Evolutionary conservation across 2,888 invertebrate genomes (phyloP).

Genomic region (Gymnoscelis rufifasciata): DNA sequence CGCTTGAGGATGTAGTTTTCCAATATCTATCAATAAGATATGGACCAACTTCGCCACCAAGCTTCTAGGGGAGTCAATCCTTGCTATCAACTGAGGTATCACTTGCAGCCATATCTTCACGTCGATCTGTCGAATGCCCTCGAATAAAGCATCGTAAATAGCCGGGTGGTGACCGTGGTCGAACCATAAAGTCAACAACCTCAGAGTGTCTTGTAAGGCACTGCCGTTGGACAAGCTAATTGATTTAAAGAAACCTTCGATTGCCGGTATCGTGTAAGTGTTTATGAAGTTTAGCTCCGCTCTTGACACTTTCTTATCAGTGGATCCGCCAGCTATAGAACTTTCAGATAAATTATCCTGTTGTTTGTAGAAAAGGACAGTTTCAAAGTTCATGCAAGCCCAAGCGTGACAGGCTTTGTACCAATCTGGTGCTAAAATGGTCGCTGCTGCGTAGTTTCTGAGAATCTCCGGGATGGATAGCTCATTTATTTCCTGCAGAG

Average conservation of each 20-base stretch:
- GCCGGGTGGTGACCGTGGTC: conserved; percentile 96
- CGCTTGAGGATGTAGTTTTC: conserved; percentile 98
- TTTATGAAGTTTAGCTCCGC: conserved; percentile 57
- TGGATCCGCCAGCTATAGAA: conserved; percentile 63
- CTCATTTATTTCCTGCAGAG: conserved; percentile 89
- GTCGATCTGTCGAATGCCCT: conserved; percentile 94
- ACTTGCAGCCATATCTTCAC: conserved; percentile 99
- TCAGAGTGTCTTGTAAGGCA: conserved; percentile 96
- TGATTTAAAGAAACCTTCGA: conserved; percentile 96
- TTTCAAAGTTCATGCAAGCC: conserved; percentile 99
- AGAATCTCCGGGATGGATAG: conserved; percentile 86
- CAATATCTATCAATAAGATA: conserved; percentile 95
- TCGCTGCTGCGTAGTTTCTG: conserved; percentile 88
- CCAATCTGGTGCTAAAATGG: conserved; percentile 92
- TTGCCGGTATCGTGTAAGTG: conserved; percentile 91
- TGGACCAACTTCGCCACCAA: conserved; percentile 95
- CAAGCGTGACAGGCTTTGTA: conserved; percentile 99
- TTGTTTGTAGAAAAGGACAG: conserved; percentile 83
- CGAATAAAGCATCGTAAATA: conserved; percentile 94
- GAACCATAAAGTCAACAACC: conserved; percentile 97
- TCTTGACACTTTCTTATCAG: conserved; percentile 65
- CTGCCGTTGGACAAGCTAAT: conserved; percentile 94
- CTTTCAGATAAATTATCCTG: conserved; percentile 70
- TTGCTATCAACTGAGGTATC: conserved; percentile 98
- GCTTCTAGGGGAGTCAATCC: conserved; percentile 95